Evolutionary conservation across 1,140 invertebrate genomes (phyloP), one percentile per base, ranked within the genome.

Genomic region (Leptinotarsa texana): DNA sequence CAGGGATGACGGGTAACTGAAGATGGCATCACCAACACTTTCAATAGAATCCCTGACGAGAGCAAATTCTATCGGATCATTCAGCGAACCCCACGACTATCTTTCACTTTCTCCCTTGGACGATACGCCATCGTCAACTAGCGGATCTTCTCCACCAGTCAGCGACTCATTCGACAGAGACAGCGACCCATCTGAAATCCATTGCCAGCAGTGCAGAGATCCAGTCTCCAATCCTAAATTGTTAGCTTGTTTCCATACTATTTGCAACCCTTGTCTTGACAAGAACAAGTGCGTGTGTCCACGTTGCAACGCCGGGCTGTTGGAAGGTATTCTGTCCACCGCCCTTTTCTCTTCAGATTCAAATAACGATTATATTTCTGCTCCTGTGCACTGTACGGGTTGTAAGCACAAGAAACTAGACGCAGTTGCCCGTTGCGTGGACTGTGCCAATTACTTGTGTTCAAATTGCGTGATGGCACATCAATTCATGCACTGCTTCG

Each of bases 401-500:
- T 96, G 95, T 88, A 95, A 96, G 84, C 93, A 92, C 49, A 93
- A 92, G 83, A 93, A 95, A 85, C 91, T 92, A 4, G 92, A 93
- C 90, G 94, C 94, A 18, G 93, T 96, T 79, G 94, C 94, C 76
- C 92, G 94, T 80, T 99, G 97, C 86, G 93, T 96, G 83, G 96
- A 98, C 85, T 99, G 97, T 87, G 93, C 93, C 77, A 97, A 97
- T 83, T 97, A 95, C 84, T 90, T 99, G 63, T 99, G 97, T 87
- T 91, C 94, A 63, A 97, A 97, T 83, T 99, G 97, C 90, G 95
- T 97, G 79, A 97, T 97, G 91, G 96, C 96, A 62, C 97, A 99
- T 86, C 95, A 98, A 86, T 98, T 95, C 85, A 99, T 99, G 97
- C 96, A 98, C 85, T 98, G 96, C 85, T 99, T 99, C 87, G 96